Evolutionary conservation across 2,113 vertebrate species (phyloP).

Genomic region (Hippocampus comes): DNA sequence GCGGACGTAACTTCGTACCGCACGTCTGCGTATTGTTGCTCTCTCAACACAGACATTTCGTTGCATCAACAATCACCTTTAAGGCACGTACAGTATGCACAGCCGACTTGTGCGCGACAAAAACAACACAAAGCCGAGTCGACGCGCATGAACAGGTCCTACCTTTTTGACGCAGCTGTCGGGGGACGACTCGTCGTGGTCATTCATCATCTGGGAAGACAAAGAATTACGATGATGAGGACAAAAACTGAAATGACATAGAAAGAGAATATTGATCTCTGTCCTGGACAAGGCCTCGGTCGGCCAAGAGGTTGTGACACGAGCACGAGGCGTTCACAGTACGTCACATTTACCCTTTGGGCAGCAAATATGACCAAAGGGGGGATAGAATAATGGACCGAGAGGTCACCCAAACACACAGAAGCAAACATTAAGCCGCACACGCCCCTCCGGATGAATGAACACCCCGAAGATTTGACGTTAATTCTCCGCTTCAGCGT

Average conservation of each 20-base stretch:
- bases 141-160: conserved; percentile 43
- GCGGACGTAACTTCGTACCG: not conserved
- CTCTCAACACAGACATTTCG: not conserved
- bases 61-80: not conserved
- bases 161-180: conserved; percentile 93
- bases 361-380: conserved; percentile 47
- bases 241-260: conserved; percentile 6
- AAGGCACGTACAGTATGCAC: not conserved
- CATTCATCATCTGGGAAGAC: conserved; percentile 80
- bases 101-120: not conserved
- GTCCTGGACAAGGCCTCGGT: conserved; percentile 1
- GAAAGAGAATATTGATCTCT: conserved; percentile 30
- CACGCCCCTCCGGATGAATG: conserved; percentile 55
- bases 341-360: conserved; percentile 50
- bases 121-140: not conserved
- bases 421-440: conserved; percentile 46
- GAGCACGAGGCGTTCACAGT: conserved; percentile 45
- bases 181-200: conserved; percentile 79
- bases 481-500: conserved; percentile 65
- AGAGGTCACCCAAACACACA: conserved; percentile 59
- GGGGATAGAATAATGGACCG: conserved; percentile 57
- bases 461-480: conserved; percentile 66
- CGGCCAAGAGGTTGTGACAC: conserved; percentile 21
- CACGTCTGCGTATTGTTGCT: not conserved
- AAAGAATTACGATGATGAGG: conserved; percentile 37